These are phyloP conservation scores for Otolemur garnettii DNA, from an alignment of 2,113 vertebrate genomes.

Conservation along the genomic window DNA sequence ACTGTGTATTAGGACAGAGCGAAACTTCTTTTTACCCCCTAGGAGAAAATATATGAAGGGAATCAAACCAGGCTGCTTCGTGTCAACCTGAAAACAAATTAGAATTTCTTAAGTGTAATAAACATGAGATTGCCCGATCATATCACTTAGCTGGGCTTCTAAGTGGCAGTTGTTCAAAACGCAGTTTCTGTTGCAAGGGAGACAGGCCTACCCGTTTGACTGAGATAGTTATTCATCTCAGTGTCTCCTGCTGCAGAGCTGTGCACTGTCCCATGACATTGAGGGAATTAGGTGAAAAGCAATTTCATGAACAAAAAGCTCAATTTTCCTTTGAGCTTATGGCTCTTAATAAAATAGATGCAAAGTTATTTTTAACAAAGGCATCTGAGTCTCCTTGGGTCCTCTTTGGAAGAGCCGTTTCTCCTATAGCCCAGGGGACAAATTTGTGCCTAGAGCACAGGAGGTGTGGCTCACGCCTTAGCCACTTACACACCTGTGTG, in stretches of 20 bases:
- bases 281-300: background rate
- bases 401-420: background rate
- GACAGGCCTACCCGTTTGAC: background rate
- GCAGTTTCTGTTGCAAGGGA: background rate
- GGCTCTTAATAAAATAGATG: constrained; percentile 56
- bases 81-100: constrained; percentile 82
- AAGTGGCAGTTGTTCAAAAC: background rate
- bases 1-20: constrained; percentile 71
- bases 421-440: background rate
- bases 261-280: background rate
- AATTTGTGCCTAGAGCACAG: background rate
- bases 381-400: background rate
- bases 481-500: too few species aligned
- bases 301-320: constrained; percentile 2
- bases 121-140: constrained; percentile 67
- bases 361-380: constrained; percentile 55
- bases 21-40: background rate
- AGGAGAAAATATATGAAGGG: constrained; percentile 71
- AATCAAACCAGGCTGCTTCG: constrained; percentile 64
- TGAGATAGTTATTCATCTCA: background rate
- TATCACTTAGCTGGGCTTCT: constrained; percentile 59
- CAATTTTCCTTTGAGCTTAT: constrained; percentile 20
- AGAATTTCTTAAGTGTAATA: constrained; percentile 77
- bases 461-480: rapidly evolving
- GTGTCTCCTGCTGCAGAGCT: background rate